Conservation (phyloP, 2,113 vertebrate genomes). For the Lontra canadensis region DNA sequence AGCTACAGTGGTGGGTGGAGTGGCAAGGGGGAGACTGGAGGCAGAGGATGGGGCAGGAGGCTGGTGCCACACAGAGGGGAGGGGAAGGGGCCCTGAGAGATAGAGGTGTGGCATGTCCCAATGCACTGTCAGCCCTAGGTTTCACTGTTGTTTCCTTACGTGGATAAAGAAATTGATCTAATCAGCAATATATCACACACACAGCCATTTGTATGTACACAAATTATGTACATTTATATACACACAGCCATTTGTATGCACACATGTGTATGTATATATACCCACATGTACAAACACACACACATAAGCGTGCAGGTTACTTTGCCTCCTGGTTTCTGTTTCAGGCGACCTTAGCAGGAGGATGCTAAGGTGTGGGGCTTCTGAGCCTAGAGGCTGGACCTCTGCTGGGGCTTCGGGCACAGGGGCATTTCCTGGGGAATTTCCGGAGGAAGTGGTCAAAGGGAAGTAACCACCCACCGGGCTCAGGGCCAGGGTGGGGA, state of each 20-base stretch:
- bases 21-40: no score
- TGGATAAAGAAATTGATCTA: neutral
- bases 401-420: neutral
- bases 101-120: neutral
- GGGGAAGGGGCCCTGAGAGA: neutral
- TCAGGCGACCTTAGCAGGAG: neutral
- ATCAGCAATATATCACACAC: neutral
- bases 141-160: neutral
- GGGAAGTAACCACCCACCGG: neutral
- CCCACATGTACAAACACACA: rapidly evolving
- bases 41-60: neutral
- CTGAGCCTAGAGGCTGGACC: neutral
- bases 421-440: constrained; percentile 15
- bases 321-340: neutral
- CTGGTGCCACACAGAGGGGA: rapidly evolving
- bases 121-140: neutral
- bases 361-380: neutral
- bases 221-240: no score
- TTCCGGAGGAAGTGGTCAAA: constrained; percentile 36
- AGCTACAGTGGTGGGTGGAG: neutral
- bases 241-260: neutral
- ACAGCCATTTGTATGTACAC: no score
- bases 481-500: neutral
- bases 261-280: rapidly evolving
- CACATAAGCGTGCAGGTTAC: neutral